These are phyloP conservation scores for Sitobion miscanthi DNA, from an alignment of 1,140 invertebrate species.

Conservation along the genomic window DNA sequence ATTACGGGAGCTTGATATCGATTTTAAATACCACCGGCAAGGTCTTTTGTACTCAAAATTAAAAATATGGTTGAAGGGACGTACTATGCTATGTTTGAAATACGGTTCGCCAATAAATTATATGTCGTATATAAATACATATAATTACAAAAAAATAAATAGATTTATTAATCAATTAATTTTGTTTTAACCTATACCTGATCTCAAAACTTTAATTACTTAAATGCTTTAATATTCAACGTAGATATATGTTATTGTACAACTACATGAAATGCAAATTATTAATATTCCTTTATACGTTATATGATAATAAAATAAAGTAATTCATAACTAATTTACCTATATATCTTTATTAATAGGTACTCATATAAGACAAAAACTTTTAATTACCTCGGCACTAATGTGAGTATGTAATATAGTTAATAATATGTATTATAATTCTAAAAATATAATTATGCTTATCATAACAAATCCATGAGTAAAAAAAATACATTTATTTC, in stretches of 20 bases:
- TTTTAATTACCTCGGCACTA: background rate
- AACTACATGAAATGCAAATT: background rate
- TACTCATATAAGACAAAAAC: background rate
- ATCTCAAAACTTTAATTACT: background rate
- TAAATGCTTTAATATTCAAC: background rate
- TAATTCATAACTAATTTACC: background rate
- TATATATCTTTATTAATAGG: background rate
- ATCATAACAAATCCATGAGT: too few species aligned
- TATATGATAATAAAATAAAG: background rate
- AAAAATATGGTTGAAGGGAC: background rate
- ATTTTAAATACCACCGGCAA: background rate
- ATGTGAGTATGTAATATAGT: background rate
- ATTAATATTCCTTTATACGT: background rate
- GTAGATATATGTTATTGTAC: background rate
- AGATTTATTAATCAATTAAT: background rate
- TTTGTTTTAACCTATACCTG: background rate
- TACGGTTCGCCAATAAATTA: background rate
- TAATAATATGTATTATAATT: background rate
- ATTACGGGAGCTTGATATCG: background rate
- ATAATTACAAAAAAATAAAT: background rate
- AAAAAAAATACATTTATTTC: background rate
- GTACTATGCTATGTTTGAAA: background rate
- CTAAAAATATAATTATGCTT: too few species aligned
- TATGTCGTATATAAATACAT: background rate
- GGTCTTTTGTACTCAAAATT: background rate